phyloP scores from a whole-genome alignment of 2,888 invertebrate genomes.

The Mellilla xanthometata region DNA sequence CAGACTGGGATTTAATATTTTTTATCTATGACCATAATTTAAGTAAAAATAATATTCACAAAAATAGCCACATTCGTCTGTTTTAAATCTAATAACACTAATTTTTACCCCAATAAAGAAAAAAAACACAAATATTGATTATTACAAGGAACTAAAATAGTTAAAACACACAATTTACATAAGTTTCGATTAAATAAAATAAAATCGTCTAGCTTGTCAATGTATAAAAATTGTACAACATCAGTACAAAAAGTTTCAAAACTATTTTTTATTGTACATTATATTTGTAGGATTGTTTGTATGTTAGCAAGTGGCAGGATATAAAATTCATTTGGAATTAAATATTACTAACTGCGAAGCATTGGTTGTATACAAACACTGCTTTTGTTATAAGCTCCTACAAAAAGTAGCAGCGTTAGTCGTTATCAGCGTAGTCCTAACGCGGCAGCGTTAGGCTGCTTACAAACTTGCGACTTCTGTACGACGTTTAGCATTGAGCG shows the following conservation, averaged over 20 bases:
- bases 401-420: constrained; percentile 16
- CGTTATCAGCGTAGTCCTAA: too few species aligned
- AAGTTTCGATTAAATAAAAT: constrained; percentile 40
- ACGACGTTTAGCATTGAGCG: not conserved
- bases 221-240: constrained; percentile 53
- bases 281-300: constrained; percentile 30
- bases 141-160: constrained; percentile 52
- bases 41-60: constrained; percentile 79
- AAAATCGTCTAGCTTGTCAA: constrained; percentile 31
- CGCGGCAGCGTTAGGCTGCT: constrained; percentile 14
- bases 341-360: constrained; percentile 16
- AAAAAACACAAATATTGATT: constrained; percentile 25
- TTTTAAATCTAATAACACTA: constrained; percentile 58
- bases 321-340: constrained; percentile 26
- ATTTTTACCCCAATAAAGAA: constrained; percentile 49
- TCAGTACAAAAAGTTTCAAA: constrained; percentile 58
- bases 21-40: constrained; percentile 75
- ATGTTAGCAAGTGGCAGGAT: constrained; percentile 39
- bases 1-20: constrained; percentile 68
- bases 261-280: constrained; percentile 37
- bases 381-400: constrained; percentile 23
- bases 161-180: constrained; percentile 46
- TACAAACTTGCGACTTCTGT: constrained; percentile 6
- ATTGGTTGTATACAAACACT: constrained; percentile 19
- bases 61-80: constrained; percentile 75